Base-by-base conservation (phyloP, 2,888 invertebrate genomes). In the Drosophila koepferae region DNA sequence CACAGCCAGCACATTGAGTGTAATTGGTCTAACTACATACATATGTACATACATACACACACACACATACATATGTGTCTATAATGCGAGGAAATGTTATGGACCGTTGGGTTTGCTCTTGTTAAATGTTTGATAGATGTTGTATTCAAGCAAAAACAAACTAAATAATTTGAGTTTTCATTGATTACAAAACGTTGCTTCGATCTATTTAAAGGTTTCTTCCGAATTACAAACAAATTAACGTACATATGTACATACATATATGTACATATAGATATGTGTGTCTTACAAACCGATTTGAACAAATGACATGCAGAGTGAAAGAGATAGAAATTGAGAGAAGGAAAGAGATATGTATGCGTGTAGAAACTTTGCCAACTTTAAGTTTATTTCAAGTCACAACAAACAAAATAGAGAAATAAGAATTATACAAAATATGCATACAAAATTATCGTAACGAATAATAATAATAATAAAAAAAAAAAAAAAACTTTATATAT, bases 101-200 rank as follows among this genome's bases (percentile, higher is more conserved):
- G 85, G 70, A 36, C 56, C 63, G 79, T 56, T 85, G 65, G 59
- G 48, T 61, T 51, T 62, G 55, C 53, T 58, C 69, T 62, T 67
- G 67, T 48, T 63, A 36, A 36, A 31, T 18, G 49, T 16, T 14
- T 46, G 46, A 2, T 41, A 9, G 18, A 18, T 18, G 53, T 36
- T 53, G 34, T 20, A 38, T 23, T 28, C 23, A 40, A 41, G 9
- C 65, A 16, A n/a, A 46, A 23, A 34, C 65, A 28, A 44, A 23
- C 20, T 44, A n/a, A 46, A 8, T 31, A 34, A 41, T 49, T 63
- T 16, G 36, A 64, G 63, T 63, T 63, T 23, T n/a, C 10, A 49
- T 38, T 43, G 65, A 66, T 66, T 66, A 53, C 44, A 65, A 66
- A 65, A 66, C 66, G 16, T 65, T 65, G 38, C 65, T 48, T 34